Evolutionary conservation across 2,888 invertebrate genomes (phyloP), one percentile per base, ranked within the genome.

Genomic region (Prostheceraeus crozeri): DNA sequence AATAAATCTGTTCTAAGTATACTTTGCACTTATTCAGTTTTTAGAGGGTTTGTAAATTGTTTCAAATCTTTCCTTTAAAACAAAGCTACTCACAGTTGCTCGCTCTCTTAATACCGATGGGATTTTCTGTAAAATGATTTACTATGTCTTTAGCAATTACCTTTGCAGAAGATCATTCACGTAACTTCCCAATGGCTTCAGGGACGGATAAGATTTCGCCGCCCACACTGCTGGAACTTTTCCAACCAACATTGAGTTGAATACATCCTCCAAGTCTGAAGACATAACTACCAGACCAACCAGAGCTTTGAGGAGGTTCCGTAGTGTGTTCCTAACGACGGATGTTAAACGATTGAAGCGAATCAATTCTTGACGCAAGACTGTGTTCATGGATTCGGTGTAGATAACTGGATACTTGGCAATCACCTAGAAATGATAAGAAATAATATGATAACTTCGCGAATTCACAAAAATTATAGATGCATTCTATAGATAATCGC

Each of bases 221-320:
- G 69, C 69, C 76, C 76, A 76, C 69, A 73, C 68, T 1, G 68
- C 68, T 16, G 76, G 76, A n/a, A 73, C 72, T 72, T 74, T 74
- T 53, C 75, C 75, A 23, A 75, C 72, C 68, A 74, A 70, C 74
- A 76, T 74, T 60, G 71, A 71, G 63, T 74, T 70, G 66, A 74
- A 73, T 48, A 75, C 72, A 61, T 75, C 72, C 65, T 76, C 75
- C 19, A 76, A 68, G 52, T 75, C 73, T 1, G 70, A 61, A 1
- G 73, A 72, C 74, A 76, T 73, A 25, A 76, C 69, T 3, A 75
- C 72, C 36, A 72, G 65, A 27, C 76, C 76, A 57, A 72, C 72
- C 61, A 74, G 72, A 53, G 76, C 75, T 62, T 72, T 75, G 58
- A 70, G 68, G 30, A 74, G 71, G 59, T 75, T 72, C 58, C 67